Evolutionary conservation across 2,113 vertebrate genomes (phyloP), one percentile per base, ranked within the genome.

Genomic region (Tychaedon coryphoeus): DNA sequence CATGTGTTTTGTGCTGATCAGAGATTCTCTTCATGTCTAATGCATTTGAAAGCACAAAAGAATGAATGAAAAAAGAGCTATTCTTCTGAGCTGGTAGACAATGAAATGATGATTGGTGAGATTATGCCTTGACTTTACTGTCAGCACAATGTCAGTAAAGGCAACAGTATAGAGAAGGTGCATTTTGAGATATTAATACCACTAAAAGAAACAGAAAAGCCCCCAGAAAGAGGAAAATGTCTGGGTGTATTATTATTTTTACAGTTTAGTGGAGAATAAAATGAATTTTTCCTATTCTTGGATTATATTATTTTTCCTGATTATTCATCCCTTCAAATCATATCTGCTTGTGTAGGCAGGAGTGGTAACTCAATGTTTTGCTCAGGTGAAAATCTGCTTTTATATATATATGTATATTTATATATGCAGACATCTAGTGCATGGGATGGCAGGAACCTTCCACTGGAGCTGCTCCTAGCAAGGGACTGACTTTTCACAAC

Each of bases 91-190:
- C 88, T 74, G 34, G 82, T 92, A 95, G 95, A 97, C 90, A 94
- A 93, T 92, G 95, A 90, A 97, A 88, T 92, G 90, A 92, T 88
- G 92, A 95, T 96, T 88, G 75, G 92, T 51, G 75, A 96, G 90
- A 96, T 94, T 93, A 88, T 62, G 75, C 75, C 93, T 87, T 94
- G 92, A 90, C 87, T 94, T 88, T 83, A 78, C 86, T 94, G 92
- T 83, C 88, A 96, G 92, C 75, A 80, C 93, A 88, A 65, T 94
- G 85, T 94, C 96, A 92, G 82, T 67, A 87, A 83, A 94, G 79
- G 72, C 82, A 90, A 19, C 1, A n/a, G 51, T 90, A 48, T 15
- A 42, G 81, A 48, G 88, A 71, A 67, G 72, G 45, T 77, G 34
- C 38, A n/a, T 94, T 87, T 33, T 76, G 62, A 79, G 81, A 48